These are phyloP conservation scores for Plotosus lineatus DNA, from an alignment of 2,113 vertebrate species.

Conservation along the genomic window DNA sequence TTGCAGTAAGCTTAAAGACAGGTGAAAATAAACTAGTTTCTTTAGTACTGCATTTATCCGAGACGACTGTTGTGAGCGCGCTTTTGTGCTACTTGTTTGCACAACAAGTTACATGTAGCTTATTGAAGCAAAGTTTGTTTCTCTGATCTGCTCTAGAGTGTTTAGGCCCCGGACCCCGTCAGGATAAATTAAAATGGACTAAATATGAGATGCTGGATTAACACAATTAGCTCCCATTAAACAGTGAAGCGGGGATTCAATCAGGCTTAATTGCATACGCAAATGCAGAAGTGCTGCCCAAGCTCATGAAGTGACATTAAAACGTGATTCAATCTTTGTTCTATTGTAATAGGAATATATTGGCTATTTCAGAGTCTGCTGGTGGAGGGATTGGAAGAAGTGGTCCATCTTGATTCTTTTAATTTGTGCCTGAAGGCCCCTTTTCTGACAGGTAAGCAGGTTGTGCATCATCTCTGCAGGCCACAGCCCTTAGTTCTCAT, in stretches of 20 bases:
- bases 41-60: constrained; percentile 45
- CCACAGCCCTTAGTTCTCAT: background rate
- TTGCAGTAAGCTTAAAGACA: constrained; percentile 57
- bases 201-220: constrained; percentile 32
- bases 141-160: background rate
- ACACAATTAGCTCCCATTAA: constrained; percentile 27
- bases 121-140: background rate
- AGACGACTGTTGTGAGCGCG: constrained; percentile 57
- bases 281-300: constrained; percentile 8
- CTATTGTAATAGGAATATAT: constrained; percentile 25
- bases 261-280: constrained; percentile 31
- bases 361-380: constrained; percentile 38
- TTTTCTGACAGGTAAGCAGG: constrained; percentile 34
- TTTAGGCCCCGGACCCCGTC: background rate
- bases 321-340: constrained; percentile 9
- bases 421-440: background rate
- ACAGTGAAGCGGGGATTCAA: constrained; percentile 29
- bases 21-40: constrained; percentile 63
- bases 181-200: constrained; percentile 11
- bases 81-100: constrained; percentile 60
- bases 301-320: constrained; percentile 34
- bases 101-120: constrained; percentile 43
- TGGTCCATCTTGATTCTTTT: constrained; percentile 9
- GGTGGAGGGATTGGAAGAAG: constrained; percentile 4
- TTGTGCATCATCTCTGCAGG: constrained; percentile 20